Percentiles rank a stretch among this genome's conserved stretches.
These are phyloP conservation scores for Drosophila melanica DNA, from an alignment of 1,140 invertebrate genomes.

Conservation along the genomic window DNA sequence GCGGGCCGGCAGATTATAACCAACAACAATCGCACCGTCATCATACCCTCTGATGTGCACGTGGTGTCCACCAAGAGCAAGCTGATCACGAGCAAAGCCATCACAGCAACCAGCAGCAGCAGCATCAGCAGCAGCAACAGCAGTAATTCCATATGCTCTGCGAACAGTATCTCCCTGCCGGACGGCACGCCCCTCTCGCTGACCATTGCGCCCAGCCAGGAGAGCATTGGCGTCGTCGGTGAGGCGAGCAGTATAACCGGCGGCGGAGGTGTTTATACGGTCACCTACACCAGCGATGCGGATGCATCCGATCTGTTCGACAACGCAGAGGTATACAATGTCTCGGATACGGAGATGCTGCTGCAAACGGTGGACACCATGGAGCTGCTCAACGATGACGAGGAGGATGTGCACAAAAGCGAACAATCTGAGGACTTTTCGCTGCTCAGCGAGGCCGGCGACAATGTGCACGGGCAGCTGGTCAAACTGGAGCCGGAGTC, in stretches of 20 bases:
- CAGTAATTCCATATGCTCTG: conserved; percentile 32
- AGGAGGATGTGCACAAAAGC: conserved; percentile 86
- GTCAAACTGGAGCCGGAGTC: conserved; percentile 63
- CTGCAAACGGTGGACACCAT: conserved; percentile 87
- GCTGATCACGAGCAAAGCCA: conserved; percentile 26
- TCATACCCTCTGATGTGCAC: conserved; percentile 80
- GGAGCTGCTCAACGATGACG: conserved; percentile 89
- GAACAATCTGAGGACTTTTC: conserved; percentile 83
- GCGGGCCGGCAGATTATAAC: conserved; percentile 76
- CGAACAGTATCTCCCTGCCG: conserved; percentile 58
- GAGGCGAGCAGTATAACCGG: conserved; percentile 27
- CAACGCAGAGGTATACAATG: conserved; percentile 89
- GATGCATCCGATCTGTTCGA: conserved; percentile 73
- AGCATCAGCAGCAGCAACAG: conserved; percentile 29
- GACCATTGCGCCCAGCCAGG: conserved; percentile 67
- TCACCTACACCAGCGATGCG: conserved; percentile 78
- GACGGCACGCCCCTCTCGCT: conserved; percentile 75
- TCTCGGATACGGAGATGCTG: conserved; percentile 88
- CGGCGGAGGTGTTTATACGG: conserved; percentile 73
- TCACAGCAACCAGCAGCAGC: conserved; percentile 4
- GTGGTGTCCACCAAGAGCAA: conserved; percentile 74
- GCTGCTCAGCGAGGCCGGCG: conserved; percentile 59
- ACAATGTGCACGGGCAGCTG: conserved; percentile 57
- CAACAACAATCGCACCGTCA: conserved; percentile 77
- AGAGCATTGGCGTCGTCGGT: conserved; percentile 6